phyloP scores from a whole-genome alignment of 2,797 vertebrate genomes.

The Siniperca obscura region DNA sequence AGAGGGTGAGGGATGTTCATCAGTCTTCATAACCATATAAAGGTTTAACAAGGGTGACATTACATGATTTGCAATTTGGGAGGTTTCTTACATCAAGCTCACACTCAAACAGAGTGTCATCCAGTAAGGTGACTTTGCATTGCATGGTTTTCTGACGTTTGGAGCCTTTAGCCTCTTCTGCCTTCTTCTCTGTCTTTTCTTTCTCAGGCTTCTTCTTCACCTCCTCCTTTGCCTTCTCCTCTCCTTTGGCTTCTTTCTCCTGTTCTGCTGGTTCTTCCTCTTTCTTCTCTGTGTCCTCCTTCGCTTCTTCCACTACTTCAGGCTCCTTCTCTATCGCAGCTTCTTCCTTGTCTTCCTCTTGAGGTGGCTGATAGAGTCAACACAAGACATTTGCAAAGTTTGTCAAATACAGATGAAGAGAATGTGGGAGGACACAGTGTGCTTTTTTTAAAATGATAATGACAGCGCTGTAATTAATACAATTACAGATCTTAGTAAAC shows the following conservation, averaged over 20 bases:
- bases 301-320: slow-evolving; percentile 49
- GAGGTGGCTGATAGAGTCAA: slow-evolving; percentile 82
- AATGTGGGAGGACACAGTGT: not conserved
- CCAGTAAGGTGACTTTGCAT: slow-evolving; percentile 93
- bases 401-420: slow-evolving; percentile 15
- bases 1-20: not conserved
- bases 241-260: slow-evolving; percentile 68
- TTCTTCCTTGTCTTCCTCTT: slow-evolving; percentile 83
- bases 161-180: slow-evolving; percentile 84
- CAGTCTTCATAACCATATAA: slow-evolving; percentile 1
- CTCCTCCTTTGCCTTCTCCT: slow-evolving; percentile 74
- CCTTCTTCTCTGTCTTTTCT: slow-evolving; percentile 71
- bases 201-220: slow-evolving; percentile 78
- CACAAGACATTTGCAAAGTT: slow-evolving; percentile 24
- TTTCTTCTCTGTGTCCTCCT: slow-evolving; percentile 42
- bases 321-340: slow-evolving; percentile 55
- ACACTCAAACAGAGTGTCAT: slow-evolving; percentile 92
- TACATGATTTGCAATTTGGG: not conserved
- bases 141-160: slow-evolving; percentile 90
- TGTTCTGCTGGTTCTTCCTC: slow-evolving; percentile 76
- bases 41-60: not conserved
- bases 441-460: not conserved
- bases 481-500: not conserved
- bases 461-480: not conserved
- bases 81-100: slow-evolving; percentile 90